Base-by-base conservation (phyloP, 2,888 invertebrate species). In the Metallyticus violacea region DNA sequence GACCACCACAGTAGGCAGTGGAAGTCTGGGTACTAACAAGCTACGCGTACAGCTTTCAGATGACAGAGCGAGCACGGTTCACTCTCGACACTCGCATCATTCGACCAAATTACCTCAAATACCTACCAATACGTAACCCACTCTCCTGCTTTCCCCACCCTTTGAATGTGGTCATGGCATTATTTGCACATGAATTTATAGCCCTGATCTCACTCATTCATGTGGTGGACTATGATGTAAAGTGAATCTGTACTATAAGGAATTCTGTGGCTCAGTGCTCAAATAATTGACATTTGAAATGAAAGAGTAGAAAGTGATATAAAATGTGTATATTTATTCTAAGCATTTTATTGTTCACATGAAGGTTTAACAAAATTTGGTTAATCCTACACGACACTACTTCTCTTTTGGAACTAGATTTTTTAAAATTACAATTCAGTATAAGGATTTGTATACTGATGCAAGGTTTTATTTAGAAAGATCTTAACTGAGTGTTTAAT, bases 51-150 rank as follows among this genome's bases (percentile, higher is more conserved):
- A 91, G 88, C 89, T 92, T 82, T 91, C 90, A 88, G 92, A 92
- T 87, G 92, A 92, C 87, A 90, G 92, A 85, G 91, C 92, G 29
- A 91, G 91, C 82, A 92, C 92, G 25, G 89, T 92, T 85, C 90
- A 91, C 87, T 91, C 91, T 80, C 90, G 91, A 88, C 91, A 91
- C 87, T 91, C 90, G 88, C 90, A 90, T 88, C 92, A 92, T 89
- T 92, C 92, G 25, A 88, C 88, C 62, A 88, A 88, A 85, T 87
- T 88, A 88, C 88, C 88, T 87, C 88, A 88, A 27, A 88, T 88
- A 26, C 88, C 88, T 76, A 86, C 88, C 30, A 88, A 88, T 82
- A 88, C 88, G 85, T 88, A 88, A 88, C 88, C 84, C 83, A n/a
- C 77, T 83, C 40, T 62, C 40, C 22, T 62, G 40, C 40, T 62